Evolutionary conservation across 2,888 invertebrate species (phyloP).

Genomic region (Vesta saturnalis): DNA sequence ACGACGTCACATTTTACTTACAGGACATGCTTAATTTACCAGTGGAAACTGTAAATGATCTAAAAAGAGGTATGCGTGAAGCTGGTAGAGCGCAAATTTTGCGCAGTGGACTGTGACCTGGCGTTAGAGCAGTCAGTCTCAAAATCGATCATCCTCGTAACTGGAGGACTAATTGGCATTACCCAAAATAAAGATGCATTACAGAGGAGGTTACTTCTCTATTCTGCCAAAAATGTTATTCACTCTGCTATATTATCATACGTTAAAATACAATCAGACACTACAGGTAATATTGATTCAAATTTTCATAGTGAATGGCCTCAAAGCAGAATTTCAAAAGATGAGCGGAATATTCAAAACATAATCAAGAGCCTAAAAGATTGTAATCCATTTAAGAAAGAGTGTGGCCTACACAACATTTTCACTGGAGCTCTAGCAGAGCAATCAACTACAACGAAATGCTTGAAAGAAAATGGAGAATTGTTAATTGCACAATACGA

Average conservation of each 20-base stretch:
- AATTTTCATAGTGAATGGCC: slow-evolving; percentile 45
- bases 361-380: too few relatives aligned
- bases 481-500: too few relatives aligned
- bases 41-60: too few relatives aligned
- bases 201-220: slow-evolving; percentile 44
- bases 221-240: slow-evolving; percentile 42
- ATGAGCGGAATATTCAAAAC: too few relatives aligned
- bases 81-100: slow-evolving; percentile 42
- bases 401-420: too few relatives aligned
- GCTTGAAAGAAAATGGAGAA: too few relatives aligned
- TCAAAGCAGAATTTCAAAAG: slow-evolving; percentile 41
- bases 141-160: slow-evolving; percentile 48
- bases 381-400: too few relatives aligned
- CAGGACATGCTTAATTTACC: slow-evolving; percentile 26
- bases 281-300: too few relatives aligned
- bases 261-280: too few relatives aligned
- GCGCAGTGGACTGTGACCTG: slow-evolving; percentile 46
- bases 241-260: slow-evolving; percentile 4
- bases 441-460: too few relatives aligned
- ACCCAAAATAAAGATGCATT: slow-evolving; percentile 48
- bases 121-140: slow-evolving; percentile 49
- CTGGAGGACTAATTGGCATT: slow-evolving; percentile 46
- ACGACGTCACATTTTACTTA: slow-evolving; percentile 35
- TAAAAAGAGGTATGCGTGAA: slow-evolving; percentile 36
- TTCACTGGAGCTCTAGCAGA: too few relatives aligned